phyloP scores from a whole-genome alignment of 2,113 vertebrate species.

The Saguinus imperator region DNA sequence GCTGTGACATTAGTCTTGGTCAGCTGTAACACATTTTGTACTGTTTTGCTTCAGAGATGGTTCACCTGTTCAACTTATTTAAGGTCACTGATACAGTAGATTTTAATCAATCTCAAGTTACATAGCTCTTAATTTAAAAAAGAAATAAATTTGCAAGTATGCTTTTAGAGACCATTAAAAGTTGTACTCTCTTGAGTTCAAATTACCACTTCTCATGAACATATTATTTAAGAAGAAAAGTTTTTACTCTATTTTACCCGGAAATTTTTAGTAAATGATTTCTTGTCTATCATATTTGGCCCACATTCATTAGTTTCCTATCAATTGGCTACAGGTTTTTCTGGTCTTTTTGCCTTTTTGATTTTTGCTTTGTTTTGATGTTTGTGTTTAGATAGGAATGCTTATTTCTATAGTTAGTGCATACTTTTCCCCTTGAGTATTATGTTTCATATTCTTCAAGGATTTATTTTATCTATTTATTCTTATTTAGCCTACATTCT shows the following conservation, averaged over 20 bases:
- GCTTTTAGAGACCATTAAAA: slow-evolving; percentile 62
- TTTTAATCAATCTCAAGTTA: slow-evolving; percentile 15
- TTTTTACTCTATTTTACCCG: slow-evolving; percentile 78
- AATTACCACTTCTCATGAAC: slow-evolving; percentile 73
- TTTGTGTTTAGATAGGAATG: background rate
- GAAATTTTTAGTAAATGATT: slow-evolving; percentile 69
- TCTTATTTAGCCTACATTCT: background rate
- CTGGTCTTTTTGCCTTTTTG: background rate
- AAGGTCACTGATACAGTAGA: background rate
- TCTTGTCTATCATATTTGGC: slow-evolving; percentile 60
- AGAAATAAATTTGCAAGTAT: slow-evolving; percentile 11
- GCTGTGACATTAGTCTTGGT: background rate
- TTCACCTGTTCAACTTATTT: slow-evolving; percentile 8
- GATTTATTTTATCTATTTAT: background rate
- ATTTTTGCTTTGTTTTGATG: slow-evolving; percentile 19
- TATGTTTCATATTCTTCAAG: background rate
- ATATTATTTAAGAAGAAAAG: slow-evolving; percentile 60
- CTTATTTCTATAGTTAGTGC: background rate
- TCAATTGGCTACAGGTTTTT: background rate
- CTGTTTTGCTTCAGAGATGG: background rate
- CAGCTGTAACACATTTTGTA: background rate
- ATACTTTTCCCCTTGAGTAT: background rate
- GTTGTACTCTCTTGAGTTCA: slow-evolving; percentile 51
- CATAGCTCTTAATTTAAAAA: background rate
- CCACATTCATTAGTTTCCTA: background rate